These are phyloP conservation scores for Anarsia innoxiella DNA, from an alignment of 2,888 invertebrate genomes.

Conservation along the genomic window DNA sequence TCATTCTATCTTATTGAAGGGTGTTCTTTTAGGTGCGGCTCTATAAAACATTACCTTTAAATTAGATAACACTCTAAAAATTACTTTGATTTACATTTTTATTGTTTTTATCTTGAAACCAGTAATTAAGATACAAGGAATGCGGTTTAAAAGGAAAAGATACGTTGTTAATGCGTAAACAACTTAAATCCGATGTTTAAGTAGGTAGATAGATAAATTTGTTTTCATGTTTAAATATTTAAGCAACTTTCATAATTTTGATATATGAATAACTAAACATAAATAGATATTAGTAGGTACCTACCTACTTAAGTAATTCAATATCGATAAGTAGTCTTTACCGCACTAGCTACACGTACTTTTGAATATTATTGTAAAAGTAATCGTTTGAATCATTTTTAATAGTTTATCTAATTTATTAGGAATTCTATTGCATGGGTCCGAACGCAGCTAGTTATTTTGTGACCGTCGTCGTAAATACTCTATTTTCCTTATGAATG, in stretches of 20 bases:
- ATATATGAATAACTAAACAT: no score
- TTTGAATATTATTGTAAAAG: constrained; percentile 30
- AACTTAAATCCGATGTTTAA: no score
- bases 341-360: constrained; percentile 17
- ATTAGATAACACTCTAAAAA: constrained; percentile 12
- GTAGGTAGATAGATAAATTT: no score
- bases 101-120: background rate
- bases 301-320: no score
- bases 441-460: constrained; percentile 41
- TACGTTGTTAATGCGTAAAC: no score
- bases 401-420: constrained; percentile 11
- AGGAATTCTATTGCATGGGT: constrained; percentile 26
- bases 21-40: constrained; percentile 40
- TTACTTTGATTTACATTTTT: constrained; percentile 11
- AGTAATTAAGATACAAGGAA: background rate
- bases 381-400: constrained; percentile 2
- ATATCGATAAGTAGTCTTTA: background rate
- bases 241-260: no score
- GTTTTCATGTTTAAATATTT: no score
- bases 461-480: constrained; percentile 51
- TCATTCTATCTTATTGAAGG: constrained; percentile 45
- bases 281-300: no score
- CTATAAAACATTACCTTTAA: constrained; percentile 29
- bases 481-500: constrained; percentile 67
- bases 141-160: no score